Evolutionary conservation across 2,113 vertebrate genomes (phyloP).

Genomic region (Psittacara wagleri): DNA sequence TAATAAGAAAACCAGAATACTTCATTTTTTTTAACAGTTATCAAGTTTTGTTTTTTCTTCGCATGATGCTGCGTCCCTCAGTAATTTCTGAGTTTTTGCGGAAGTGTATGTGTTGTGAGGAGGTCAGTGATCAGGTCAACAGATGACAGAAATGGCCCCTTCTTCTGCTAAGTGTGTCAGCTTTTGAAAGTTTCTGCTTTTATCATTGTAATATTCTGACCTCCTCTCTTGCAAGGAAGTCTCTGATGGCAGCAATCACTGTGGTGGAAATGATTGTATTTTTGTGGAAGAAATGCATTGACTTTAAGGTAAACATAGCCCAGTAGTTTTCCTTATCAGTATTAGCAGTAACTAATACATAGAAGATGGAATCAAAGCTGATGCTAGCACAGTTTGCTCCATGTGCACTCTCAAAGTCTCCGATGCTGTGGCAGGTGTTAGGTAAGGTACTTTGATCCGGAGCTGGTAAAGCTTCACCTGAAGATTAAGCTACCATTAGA

Average conservation of each 20-base stretch:
- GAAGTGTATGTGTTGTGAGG: not conserved
- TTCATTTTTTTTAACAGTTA: not conserved
- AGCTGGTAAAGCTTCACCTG: not conserved
- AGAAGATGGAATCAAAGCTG: not conserved
- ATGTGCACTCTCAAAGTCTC: not conserved
- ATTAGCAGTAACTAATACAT: not conserved
- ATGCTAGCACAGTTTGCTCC: not conserved
- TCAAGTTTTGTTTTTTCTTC: not conserved
- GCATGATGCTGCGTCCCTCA: not conserved
- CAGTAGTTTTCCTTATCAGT: not conserved
- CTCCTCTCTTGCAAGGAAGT: not conserved
- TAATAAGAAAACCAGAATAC: not conserved
- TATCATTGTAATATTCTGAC: not conserved
- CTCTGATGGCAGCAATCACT: not conserved
- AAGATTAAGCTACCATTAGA: not conserved
- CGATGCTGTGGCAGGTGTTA: not conserved
- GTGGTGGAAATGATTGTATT: not conserved
- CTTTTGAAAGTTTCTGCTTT: not conserved
- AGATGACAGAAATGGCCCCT: not conserved
- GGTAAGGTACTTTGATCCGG: not conserved
- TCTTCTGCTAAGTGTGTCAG: not conserved
- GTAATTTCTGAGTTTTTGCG: not conserved
- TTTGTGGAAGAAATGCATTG: not conserved
- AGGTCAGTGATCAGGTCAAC: not conserved
- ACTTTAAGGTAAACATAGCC: not conserved